Percentiles rank a stretch among this genome's conserved stretches.
phyloP scores from a whole-genome alignment of 2,888 invertebrate species.

The Gymnocheta viridis region DNA sequence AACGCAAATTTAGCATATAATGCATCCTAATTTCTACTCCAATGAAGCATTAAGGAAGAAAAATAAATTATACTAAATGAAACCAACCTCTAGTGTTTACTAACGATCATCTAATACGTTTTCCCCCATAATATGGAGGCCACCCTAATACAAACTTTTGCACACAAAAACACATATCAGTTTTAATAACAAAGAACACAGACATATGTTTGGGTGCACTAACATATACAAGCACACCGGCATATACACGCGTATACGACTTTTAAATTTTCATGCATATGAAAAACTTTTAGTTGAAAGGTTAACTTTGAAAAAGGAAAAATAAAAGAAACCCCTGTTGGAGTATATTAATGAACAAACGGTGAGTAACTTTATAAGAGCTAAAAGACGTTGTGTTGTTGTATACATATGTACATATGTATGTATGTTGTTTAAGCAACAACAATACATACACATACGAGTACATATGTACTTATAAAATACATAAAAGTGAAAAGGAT shows the following conservation, averaged over 20 bases:
- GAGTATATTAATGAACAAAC: constrained; percentile 62
- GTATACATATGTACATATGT: no score
- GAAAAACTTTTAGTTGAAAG: constrained; percentile 31
- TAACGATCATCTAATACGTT: neutral
- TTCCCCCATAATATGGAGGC: neutral
- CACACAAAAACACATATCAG: neutral
- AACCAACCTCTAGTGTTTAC: no score
- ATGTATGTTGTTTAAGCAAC: constrained; percentile 28
- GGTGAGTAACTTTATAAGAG: constrained; percentile 65
- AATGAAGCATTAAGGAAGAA: no score
- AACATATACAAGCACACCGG: neutral
- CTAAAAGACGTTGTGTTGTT: constrained; percentile 41
- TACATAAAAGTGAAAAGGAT: constrained; percentile 23
- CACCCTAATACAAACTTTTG: neutral
- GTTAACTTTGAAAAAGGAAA: constrained; percentile 40
- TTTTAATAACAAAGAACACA: neutral
- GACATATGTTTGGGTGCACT: neutral
- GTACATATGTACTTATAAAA: neutral
- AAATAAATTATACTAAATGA: no score
- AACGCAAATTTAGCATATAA: no score
- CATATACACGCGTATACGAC: neutral
- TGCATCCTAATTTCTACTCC: no score
- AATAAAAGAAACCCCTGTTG: neutral
- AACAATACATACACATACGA: neutral
- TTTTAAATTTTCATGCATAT: neutral